A percentile compares a stretch with the other conserved stretches of the same genome.
phyloP scores from a whole-genome alignment of 2,113 vertebrate genomes.

The Callipepla californica region DNA sequence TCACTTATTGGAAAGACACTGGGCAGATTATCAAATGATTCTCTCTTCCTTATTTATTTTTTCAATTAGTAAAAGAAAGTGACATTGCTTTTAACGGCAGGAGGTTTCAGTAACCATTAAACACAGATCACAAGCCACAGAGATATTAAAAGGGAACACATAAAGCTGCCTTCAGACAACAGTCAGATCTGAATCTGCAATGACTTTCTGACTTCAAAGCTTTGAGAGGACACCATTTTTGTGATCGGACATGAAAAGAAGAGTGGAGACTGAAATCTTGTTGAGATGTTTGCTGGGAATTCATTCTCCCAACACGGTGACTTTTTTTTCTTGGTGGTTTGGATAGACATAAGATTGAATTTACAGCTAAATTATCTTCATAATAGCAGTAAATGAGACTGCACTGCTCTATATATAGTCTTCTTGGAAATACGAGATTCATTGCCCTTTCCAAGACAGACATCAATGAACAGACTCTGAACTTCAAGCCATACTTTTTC shows the following conservation, averaged over 20 bases:
- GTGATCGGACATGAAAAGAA: neutral
- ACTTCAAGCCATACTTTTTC: conserved; percentile 13
- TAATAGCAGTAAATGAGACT: conserved; percentile 41
- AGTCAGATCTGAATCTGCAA: neutral
- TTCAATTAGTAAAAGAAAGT: neutral
- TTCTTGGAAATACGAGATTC: conserved; percentile 55
- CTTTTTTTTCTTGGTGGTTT: conserved; percentile 7
- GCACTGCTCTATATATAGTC: conserved; percentile 27
- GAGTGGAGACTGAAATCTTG: neutral
- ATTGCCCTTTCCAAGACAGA: conserved; percentile 16
- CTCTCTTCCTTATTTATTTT: neutral
- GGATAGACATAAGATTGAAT: conserved; percentile 35
- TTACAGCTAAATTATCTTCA: conserved; percentile 44
- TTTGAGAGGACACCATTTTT: neutral
- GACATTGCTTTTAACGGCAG: neutral
- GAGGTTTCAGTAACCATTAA: neutral
- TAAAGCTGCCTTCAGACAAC: neutral
- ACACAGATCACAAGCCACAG: neutral
- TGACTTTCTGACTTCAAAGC: neutral
- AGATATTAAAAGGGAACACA: neutral
- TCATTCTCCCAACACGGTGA: neutral
- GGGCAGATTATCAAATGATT: neutral
- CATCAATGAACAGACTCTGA: neutral
- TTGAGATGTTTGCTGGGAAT: conserved; percentile 5
- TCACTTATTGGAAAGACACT: conserved; percentile 22